Evolutionary conservation across 2,888 invertebrate species (phyloP).

Genomic region (Heterodera filipjevi): DNA sequence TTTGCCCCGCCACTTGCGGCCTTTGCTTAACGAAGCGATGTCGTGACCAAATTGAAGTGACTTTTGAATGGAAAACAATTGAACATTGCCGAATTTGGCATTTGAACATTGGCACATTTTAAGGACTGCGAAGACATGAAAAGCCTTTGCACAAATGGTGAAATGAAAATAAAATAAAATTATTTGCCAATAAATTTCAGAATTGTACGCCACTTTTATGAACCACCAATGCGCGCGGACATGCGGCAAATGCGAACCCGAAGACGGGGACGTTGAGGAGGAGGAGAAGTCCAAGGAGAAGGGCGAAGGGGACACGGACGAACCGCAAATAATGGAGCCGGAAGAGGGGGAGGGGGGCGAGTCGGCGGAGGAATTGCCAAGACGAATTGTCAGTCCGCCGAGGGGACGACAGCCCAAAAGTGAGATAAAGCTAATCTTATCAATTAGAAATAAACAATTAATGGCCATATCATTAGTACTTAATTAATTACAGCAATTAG

Average conservation of each 20-base stretch:
- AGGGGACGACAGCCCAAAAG: slow-evolving; percentile 23
- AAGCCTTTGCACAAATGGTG: slow-evolving; percentile 43
- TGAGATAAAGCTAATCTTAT: slow-evolving; percentile 15
- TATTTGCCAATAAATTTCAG: slow-evolving; percentile 12
- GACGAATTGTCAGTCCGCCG: slow-evolving; percentile 14
- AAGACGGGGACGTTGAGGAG: slow-evolving; percentile 37
- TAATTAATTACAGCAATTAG: no score
- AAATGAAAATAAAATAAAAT: not conserved
- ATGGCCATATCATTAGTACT: no score
- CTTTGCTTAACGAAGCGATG: slow-evolving; percentile 45
- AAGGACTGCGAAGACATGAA: slow-evolving; percentile 48
- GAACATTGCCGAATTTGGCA: not conserved
- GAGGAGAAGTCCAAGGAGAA: slow-evolving; percentile 31
- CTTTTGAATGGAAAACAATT: not conserved
- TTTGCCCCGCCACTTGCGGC: slow-evolving; percentile 50
- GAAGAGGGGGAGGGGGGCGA: slow-evolving; percentile 26
- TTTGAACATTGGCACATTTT: not conserved
- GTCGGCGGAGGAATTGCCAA: slow-evolving; percentile 17
- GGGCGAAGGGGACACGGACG: slow-evolving; percentile 28
- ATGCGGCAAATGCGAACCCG: slow-evolving; percentile 43
- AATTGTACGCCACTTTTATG: slow-evolving; percentile 48
- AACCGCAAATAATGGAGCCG: slow-evolving; percentile 12
- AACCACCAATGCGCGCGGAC: slow-evolving; percentile 46
- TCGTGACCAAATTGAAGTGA: slow-evolving; percentile 44
- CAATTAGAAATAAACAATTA: no score